Conservation (phyloP, 2,797 vertebrate species). For the Spheniscus humboldti region DNA sequence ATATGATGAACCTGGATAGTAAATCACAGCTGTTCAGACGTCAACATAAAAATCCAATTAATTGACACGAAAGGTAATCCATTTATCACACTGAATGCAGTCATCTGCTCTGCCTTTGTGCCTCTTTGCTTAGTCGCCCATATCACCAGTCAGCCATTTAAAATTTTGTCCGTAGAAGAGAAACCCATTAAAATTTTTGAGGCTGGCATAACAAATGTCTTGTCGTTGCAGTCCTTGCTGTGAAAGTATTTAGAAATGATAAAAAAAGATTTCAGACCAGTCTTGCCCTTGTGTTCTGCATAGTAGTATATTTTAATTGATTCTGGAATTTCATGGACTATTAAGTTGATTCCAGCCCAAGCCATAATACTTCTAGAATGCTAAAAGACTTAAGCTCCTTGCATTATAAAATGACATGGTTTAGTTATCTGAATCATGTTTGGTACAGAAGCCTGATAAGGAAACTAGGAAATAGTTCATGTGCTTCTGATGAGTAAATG, state of each 20-base stretch:
- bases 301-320: background rate
- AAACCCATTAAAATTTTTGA: background rate
- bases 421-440: background rate
- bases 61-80: background rate
- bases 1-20: background rate
- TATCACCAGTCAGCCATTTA: background rate
- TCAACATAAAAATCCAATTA: constrained; percentile 9
- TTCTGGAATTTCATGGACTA: background rate
- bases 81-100: background rate
- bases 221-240: background rate
- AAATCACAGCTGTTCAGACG: background rate
- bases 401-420: background rate
- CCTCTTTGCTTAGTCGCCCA: background rate
- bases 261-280: background rate
- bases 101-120: background rate
- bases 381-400: background rate
- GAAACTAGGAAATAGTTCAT: background rate
- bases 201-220: background rate
- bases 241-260: background rate
- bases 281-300: background rate
- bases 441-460: background rate
- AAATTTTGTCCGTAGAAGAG: background rate
- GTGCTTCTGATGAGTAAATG: background rate
- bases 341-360: background rate
- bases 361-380: background rate